Base-by-base conservation (phyloP, 92 coral and sea anemone species). In the Zoanthus sociatus region DNA sequence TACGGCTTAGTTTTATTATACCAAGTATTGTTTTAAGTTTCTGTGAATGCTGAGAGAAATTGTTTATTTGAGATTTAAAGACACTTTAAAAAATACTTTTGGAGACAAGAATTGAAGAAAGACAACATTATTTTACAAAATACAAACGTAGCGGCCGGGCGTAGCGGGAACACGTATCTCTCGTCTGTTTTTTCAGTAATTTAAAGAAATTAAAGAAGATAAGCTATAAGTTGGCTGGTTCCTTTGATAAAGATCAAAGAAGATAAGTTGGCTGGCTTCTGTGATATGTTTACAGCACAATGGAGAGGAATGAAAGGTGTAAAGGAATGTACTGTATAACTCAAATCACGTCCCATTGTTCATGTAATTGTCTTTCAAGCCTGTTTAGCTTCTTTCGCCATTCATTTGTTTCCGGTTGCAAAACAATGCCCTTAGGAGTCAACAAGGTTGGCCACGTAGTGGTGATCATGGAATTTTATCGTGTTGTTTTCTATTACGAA, bases 361-460 rank as follows among this genome's bases (percentile, higher is more conserved):
- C 48, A 15, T n/a, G 17, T 11, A 37, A 37, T 37, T 37, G 42
- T 2, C 42, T 37, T 37, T 37, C 4, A 74, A 68, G 4, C 7
- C 60, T 81, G 75, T 64, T 81, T 66, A 46, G 17, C 13, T 50
- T 31, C 70, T 26, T 13, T 32, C 69, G 13, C 73, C 54, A 81
- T 66, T 64, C 85, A 66, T 15, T 5, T 21, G 60, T 81, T 81
- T 81, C 85, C 85, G 85, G 75, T 81, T 64, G 42, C 61, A 73
- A 81, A 81, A 64, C 85, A 81, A 63, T 81, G 73, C 85, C 85
- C 85, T 66, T 5, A 81, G 85, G 85, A 81, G 21, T 66, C 58
- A 37, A 31, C 66, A 53, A 21, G 44, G 1, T 81, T 68, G 55
- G 63, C 73, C 85, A 81, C 85, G 73, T 68, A 68, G 32, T 14